Conservation (phyloP, 2,888 invertebrate species). For the Synergus umbraculus region DNA sequence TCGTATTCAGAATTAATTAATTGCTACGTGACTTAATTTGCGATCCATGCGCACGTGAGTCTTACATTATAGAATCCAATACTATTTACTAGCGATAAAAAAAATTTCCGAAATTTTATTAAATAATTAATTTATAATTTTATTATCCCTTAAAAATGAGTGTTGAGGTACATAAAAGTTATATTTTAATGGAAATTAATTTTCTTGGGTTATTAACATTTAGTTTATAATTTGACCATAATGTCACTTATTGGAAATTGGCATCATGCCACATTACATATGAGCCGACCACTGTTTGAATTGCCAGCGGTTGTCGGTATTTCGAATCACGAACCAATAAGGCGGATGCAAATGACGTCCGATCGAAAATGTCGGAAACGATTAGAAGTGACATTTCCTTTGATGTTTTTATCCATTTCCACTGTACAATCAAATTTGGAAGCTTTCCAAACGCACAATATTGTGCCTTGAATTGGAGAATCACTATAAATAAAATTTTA, state of each 20-base stretch:
- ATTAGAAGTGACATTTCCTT: constrained; percentile 26
- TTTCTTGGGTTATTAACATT: constrained; percentile 29
- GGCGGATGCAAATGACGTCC: constrained; percentile 2
- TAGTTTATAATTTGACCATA: not conserved
- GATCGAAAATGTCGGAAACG: constrained; percentile 18
- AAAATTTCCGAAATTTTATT: not conserved
- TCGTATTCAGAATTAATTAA: not conserved
- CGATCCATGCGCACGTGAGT: not conserved
- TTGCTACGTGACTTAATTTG: not conserved
- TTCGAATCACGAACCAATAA: constrained; percentile 29
- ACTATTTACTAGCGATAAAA: not conserved
- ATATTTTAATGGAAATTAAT: constrained; percentile 60
- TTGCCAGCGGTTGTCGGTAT: constrained; percentile 25
- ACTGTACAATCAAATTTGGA: not conserved
- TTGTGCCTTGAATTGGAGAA: not conserved
- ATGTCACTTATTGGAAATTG: constrained; percentile 16
- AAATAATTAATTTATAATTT: too few species aligned
- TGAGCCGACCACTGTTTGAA: not conserved
- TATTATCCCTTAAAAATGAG: constrained; percentile 23
- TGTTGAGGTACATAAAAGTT: constrained; percentile 51
- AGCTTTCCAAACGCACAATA: not conserved
- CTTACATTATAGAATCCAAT: not conserved
- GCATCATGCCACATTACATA: constrained; percentile 1
- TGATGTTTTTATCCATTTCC: not conserved
- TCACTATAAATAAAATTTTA: too few species aligned